These are phyloP conservation scores for Pinctada fucata DNA, from an alignment of 2,888 invertebrate species.

Conservation along the genomic window DNA sequence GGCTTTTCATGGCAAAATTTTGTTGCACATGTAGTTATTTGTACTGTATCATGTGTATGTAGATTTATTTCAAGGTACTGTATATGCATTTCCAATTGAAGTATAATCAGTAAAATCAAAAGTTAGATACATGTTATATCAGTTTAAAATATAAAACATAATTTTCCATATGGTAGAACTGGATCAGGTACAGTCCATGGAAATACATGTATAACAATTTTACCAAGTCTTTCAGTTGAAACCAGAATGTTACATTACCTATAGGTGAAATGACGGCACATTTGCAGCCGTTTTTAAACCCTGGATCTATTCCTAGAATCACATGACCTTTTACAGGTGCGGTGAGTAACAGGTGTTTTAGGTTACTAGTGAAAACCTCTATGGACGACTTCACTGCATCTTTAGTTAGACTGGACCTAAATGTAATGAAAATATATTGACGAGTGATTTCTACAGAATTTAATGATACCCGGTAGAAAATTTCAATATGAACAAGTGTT, in stretches of 20 bases:
- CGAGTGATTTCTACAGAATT: neutral
- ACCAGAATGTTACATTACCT: constrained; percentile 50
- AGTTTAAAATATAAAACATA: neutral
- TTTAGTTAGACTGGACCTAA: constrained; percentile 85
- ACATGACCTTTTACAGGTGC: constrained; percentile 86
- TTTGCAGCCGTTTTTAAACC: constrained; percentile 93
- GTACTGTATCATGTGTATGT: too few species aligned
- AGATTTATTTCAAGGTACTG: too few species aligned
- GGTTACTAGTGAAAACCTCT: constrained; percentile 89
- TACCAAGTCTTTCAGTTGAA: too few species aligned
- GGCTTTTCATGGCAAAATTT: too few species aligned
- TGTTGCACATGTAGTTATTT: too few species aligned
- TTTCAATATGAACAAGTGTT: neutral
- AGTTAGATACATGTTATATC: neutral
- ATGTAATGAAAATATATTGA: neutral
- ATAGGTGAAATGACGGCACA: constrained; percentile 83
- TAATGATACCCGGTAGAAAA: neutral
- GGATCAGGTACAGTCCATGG: too few species aligned
- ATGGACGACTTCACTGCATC: constrained; percentile 89
- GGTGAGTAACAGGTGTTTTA: constrained; percentile 88
- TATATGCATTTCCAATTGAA: too few species aligned
- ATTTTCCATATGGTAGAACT: too few species aligned
- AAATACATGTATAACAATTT: too few species aligned
- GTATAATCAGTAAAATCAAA: too few species aligned
- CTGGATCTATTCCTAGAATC: constrained; percentile 93